Conservation (phyloP, 2,888 invertebrate genomes). For the Macaria notata region DNA sequence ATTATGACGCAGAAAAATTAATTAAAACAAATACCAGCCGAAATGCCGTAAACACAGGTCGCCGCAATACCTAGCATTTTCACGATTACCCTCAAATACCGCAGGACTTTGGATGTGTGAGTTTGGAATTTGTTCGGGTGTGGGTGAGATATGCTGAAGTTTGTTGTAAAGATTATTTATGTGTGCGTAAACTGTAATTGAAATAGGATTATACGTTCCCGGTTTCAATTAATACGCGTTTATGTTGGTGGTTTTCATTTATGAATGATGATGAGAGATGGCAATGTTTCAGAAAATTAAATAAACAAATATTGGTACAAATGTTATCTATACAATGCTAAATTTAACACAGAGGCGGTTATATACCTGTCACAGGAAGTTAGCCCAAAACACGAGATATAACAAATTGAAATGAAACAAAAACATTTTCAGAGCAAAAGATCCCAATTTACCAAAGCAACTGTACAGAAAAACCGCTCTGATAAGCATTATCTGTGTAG, state of each 20-base stretch:
- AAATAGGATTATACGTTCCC: constrained; percentile 30
- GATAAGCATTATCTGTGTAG: constrained; percentile 9
- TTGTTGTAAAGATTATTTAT: constrained; percentile 7
- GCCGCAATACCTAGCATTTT: constrained; percentile 27
- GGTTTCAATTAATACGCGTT: constrained; percentile 30
- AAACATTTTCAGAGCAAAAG: too few relatives aligned
- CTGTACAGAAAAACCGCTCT: neutral
- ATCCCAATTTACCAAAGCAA: neutral
- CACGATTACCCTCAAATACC: constrained; percentile 25
- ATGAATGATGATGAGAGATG: neutral
- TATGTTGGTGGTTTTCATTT: constrained; percentile 11
- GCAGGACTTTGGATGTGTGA: constrained; percentile 22
- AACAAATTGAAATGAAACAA: too few relatives aligned
- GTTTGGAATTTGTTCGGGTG: constrained; percentile 25
- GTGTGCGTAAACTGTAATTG: constrained; percentile 32
- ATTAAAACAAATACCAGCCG: constrained; percentile 34
- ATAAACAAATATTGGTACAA: too few relatives aligned
- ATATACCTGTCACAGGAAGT: too few relatives aligned
- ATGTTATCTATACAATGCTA: too few relatives aligned
- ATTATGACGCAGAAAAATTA: constrained; percentile 30
- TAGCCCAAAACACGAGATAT: too few relatives aligned
- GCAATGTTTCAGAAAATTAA: neutral
- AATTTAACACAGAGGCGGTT: too few relatives aligned
- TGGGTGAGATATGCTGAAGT: constrained; percentile 17
- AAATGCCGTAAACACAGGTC: constrained; percentile 28